Percentiles rank a stretch among this genome's conserved stretches.
These are phyloP conservation scores for Pontoporia blainvillei DNA, from an alignment of 2,113 vertebrate genomes.

Conservation along the genomic window DNA sequence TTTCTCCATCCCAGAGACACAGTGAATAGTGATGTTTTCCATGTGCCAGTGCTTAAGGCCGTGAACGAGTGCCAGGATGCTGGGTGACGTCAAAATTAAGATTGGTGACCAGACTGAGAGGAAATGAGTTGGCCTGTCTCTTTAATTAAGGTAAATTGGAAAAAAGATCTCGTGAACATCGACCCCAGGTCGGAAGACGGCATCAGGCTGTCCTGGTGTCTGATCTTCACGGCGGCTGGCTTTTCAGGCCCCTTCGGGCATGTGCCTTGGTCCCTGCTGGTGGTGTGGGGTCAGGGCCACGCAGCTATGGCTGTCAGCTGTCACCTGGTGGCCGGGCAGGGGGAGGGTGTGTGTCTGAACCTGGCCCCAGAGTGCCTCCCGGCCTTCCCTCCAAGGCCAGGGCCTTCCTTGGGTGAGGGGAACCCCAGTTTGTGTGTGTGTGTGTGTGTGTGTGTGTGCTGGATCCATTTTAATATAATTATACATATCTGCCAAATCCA, in stretches of 20 bases:
- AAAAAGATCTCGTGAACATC: background rate
- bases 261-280: rapidly evolving
- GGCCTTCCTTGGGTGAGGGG: background rate
- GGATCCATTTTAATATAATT: constrained; percentile 91
- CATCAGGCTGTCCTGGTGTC: background rate
- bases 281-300: background rate
- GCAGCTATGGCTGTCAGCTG: rapidly evolving
- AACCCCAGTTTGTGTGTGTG: background rate
- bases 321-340: background rate
- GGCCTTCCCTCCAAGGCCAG: background rate
- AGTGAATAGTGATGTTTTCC: background rate
- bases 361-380: background rate
- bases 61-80: background rate
- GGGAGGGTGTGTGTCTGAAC: rapidly evolving
- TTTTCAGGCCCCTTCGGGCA: background rate
- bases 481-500: constrained; percentile 89
- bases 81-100: background rate
- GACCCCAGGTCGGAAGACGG: background rate
- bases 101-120: background rate
- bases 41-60: background rate
- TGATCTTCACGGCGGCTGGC: background rate
- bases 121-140: background rate
- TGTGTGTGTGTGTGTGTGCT: constrained; percentile 75
- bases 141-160: constrained; percentile 10
- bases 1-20: background rate